Base-by-base conservation (phyloP, 2,113 vertebrate species). In the Mohoua ochrocephala region DNA sequence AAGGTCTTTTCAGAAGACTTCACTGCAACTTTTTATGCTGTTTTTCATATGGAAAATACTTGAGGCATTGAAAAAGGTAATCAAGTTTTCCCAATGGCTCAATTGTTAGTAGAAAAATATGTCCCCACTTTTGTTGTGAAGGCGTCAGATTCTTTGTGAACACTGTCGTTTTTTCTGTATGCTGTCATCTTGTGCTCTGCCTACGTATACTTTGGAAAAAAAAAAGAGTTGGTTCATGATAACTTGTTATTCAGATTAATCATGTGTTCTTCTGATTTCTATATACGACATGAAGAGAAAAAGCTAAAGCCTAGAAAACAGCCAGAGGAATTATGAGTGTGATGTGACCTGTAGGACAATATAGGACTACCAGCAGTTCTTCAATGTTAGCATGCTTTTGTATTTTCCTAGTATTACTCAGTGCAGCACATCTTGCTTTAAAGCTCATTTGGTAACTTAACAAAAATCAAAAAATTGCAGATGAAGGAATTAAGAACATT, bases 81-180 rank as follows among this genome's bases (percentile, higher is more conserved):
- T 44, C 9, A 39, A 31, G 70, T 75, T 70, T 64, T 61, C 79
- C 96, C 86, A 94, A 61, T 41, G 69, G 65, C 60, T 86, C 30
- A 84, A 10, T 45, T 93, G 68, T 97, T 93, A 70, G 33, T 45
- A 90, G 70, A 75, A 91, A 91, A 96, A 92, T 70, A 76, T 20
- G 76, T 82, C 88, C 64, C 77, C 31, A 21, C 78, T 93, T 80
- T 15, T 47, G 50, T 23, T 41, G 35, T 5, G 54, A 82, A 83
- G 82, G 74, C 6, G 1, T 61, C 53, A 82, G 64, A 30, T 47
- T 82, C 50, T 89, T 41, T 77, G 74, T 30, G 65, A 94, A 41
- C 11, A 5, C 37, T 87, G 69, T 42, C 8, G 56, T 68, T 95
- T 96, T 96, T 93, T 22, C 88, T 84, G n/a, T 52, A 9, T n/a